A percentile compares a stretch with the other conserved stretches of the same genome.
phyloP scores from a whole-genome alignment of 2,113 vertebrate species.

The Xerus inauris region DNA sequence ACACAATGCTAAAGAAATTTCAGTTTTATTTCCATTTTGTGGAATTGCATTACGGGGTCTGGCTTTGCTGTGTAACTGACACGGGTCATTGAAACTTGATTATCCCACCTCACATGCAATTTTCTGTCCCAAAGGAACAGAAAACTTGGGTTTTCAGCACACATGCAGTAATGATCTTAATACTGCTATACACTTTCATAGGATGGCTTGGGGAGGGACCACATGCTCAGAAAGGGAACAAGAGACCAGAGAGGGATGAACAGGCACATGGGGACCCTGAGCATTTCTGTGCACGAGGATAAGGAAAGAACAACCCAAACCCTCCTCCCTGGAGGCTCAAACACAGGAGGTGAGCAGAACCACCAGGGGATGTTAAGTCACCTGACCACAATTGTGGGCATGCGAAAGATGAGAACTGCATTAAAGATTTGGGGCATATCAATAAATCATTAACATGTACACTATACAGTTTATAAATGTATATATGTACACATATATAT shows the following conservation, averaged over 20 bases:
- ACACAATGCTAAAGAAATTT: constrained; percentile 80
- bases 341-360: constrained; percentile 52
- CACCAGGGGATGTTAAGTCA: constrained; percentile 53
- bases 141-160: constrained; percentile 48
- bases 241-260: constrained; percentile 8
- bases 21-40: constrained; percentile 69
- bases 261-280: constrained; percentile 78
- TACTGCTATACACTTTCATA: constrained; percentile 63
- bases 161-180: constrained; percentile 77
- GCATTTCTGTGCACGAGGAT: constrained; percentile 74
- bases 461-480: constrained; percentile 80
- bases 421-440: constrained; percentile 37
- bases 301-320: constrained; percentile 20
- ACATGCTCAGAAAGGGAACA: constrained; percentile 74
- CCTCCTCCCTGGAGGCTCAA: constrained; percentile 59
- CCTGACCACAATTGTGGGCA: constrained; percentile 31
- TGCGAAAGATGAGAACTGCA: constrained; percentile 49
- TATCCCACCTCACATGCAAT: constrained; percentile 77
- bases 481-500: constrained; percentile 79
- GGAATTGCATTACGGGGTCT: constrained; percentile 67
- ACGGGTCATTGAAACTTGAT: constrained; percentile 64
- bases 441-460: constrained; percentile 76
- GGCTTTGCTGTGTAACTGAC: constrained; percentile 73
- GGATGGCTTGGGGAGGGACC: constrained; percentile 24
- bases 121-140: constrained; percentile 57